Base-by-base conservation (phyloP, 1,140 invertebrate genomes). In the Brachionus plicatilis region DNA sequence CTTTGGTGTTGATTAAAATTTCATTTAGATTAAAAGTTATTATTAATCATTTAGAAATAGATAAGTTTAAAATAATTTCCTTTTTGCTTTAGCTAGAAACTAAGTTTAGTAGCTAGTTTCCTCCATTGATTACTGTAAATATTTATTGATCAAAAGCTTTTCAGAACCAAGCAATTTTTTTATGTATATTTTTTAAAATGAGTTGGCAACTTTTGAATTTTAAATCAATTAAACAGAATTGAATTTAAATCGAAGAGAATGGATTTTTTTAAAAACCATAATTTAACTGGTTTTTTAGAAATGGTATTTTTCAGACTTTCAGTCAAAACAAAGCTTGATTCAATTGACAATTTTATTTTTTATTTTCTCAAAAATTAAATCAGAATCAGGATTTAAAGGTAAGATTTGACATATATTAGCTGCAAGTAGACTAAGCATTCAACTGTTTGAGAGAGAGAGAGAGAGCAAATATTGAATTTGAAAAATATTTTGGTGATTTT, bases 1-100 rank as follows among this genome's bases (percentile, higher is more conserved):
- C 66, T 33, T 68, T 68, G 66, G 66, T 68, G 66, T 68, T 68
- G 66, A 68, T 68, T 68, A 68, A 68, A 68, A 33, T 33, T 68
- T 68, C 27, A 68, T 68, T 68, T 68, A 68, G 66, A 68, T 68
- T 68, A 68, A 68, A 37, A 68, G 41, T 60, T 60, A 68, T 68
- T 68, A 68, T 68, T 68, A 68, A 68, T 68, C 66, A 68, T 68
- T 68, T 68, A 12, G n/a, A 33, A 33, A 33, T 29, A 68, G 24
- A 68, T 24, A 33, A 60, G 17, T 60, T 60, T 60, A 60, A 50
- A 60, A 60, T 29, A 68, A 29, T 37, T 37, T 29, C 20, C 20
- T 68, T 33, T 68, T 68, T 68, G 9, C 33, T 68, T 41, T 68
- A 14, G 33, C 5, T 33, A 68, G 14, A 68, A 68, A 41, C 27